Conservation (phyloP, 2,888 invertebrate species). For the Ormyrus rosae region DNA sequence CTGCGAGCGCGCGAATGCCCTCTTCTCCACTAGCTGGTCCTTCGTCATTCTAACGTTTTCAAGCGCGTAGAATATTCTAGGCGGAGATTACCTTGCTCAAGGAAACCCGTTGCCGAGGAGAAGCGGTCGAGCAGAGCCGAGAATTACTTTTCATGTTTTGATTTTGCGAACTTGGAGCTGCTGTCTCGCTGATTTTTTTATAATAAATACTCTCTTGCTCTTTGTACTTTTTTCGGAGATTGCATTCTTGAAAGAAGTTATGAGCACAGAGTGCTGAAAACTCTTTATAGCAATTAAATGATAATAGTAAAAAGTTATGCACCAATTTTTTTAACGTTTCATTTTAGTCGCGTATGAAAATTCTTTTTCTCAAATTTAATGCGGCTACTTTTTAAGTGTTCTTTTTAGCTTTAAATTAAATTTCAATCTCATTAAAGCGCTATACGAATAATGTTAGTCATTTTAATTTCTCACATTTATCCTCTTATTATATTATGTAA, state of each 20-base stretch:
- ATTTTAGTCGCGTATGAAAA: slow-evolving; percentile 5
- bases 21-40: slow-evolving; percentile 30
- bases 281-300: neutral
- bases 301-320: neutral
- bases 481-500: neutral
- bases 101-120: slow-evolving; percentile 24
- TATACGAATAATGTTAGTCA: neutral
- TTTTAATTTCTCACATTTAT: neutral
- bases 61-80: slow-evolving; percentile 53
- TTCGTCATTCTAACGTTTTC: slow-evolving; percentile 46
- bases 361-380: neutral
- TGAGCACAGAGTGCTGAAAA: neutral
- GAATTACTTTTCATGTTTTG: neutral
- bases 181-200: too few relatives aligned
- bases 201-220: too few relatives aligned
- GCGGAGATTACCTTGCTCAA: slow-evolving; percentile 39
- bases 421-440: slow-evolving; percentile 9
- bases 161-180: neutral
- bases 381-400: neutral
- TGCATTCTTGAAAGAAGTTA: neutral
- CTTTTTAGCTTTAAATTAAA: neutral
- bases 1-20: slow-evolving; percentile 19
- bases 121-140: slow-evolving; percentile 15
- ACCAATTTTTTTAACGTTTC: neutral
- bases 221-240: too few relatives aligned